A percentile compares a stretch with the other conserved stretches of the same genome.
Conservation (phyloP, 1,140 invertebrate species). For the Sitobion miscanthi region DNA sequence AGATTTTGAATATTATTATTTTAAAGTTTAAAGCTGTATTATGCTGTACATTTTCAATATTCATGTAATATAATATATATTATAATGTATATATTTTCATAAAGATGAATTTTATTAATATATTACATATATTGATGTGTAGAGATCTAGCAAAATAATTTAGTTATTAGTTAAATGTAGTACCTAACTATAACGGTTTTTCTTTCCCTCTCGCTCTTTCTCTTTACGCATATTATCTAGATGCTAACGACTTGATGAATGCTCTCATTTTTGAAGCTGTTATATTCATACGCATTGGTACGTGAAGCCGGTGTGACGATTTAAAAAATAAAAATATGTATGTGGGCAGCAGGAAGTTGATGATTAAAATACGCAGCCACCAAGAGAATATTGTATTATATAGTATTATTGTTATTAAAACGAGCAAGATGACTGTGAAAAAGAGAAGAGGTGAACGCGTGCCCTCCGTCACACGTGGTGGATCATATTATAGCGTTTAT, state of each 20-base stretch:
- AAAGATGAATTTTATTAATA: background rate
- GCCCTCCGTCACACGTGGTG: slow-evolving; percentile 53
- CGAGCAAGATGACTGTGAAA: slow-evolving; percentile 16
- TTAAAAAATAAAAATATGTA: slow-evolving; percentile 40
- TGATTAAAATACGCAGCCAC: slow-evolving; percentile 54
- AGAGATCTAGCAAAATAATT: background rate
- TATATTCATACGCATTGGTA: slow-evolving; percentile 48
- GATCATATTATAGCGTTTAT: slow-evolving; percentile 22
- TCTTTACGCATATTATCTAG: background rate
- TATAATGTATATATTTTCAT: background rate
- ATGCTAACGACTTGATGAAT: slow-evolving; percentile 30
- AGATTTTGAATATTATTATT: background rate
- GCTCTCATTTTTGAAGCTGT: slow-evolving; percentile 37
- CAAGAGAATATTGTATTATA: slow-evolving; percentile 52
- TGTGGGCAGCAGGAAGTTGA: slow-evolving; percentile 47
- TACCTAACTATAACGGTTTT: slow-evolving; percentile 1
- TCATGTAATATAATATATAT: background rate
- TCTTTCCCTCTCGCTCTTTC: background rate
- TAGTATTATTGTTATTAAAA: slow-evolving; percentile 48
- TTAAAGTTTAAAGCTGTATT: background rate
- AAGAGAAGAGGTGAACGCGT: slow-evolving; percentile 41
- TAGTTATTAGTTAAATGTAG: background rate
- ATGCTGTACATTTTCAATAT: background rate
- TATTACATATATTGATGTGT: background rate
- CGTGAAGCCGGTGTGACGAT: slow-evolving; percentile 55